These are phyloP conservation scores for Agrilus mali DNA, from an alignment of 2,888 invertebrate genomes.

Conservation along the genomic window DNA sequence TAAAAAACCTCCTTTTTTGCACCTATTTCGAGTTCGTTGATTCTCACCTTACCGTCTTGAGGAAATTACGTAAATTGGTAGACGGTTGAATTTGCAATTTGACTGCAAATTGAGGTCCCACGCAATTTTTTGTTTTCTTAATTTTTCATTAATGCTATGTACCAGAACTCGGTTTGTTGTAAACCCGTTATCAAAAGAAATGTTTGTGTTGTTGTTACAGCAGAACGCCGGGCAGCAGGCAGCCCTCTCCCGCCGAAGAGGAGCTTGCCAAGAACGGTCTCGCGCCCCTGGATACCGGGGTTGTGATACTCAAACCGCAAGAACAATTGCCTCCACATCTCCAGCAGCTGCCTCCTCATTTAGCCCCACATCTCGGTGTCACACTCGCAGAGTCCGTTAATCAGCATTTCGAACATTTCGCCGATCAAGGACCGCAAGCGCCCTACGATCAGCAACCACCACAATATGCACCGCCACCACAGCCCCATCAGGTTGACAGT, in stretches of 20 bases:
- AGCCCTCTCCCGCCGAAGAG: constrained; percentile 85
- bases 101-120: no score
- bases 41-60: no score
- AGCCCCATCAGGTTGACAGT: constrained; percentile 32
- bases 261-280: constrained; percentile 48
- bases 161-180: no score
- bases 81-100: no score
- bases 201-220: constrained; percentile 36
- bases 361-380: constrained; percentile 36
- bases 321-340: constrained; percentile 38
- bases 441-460: constrained; percentile 19
- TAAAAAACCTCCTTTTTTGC: no score
- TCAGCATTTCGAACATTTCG: constrained; percentile 34
- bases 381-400: constrained; percentile 34
- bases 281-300: constrained; percentile 33
- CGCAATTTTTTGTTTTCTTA: no score
- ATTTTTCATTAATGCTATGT: no score
- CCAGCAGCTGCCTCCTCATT: constrained; percentile 32
- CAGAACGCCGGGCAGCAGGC: constrained; percentile 81
- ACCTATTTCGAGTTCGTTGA: no score
- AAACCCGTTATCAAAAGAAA: no score
- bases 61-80: no score
- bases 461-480: constrained; percentile 26
- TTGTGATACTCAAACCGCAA: constrained; percentile 41
- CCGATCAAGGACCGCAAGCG: constrained; percentile 19